phyloP scores from a whole-genome alignment of 2,113 vertebrate genomes.

The Dendrocopos noguchii region DNA sequence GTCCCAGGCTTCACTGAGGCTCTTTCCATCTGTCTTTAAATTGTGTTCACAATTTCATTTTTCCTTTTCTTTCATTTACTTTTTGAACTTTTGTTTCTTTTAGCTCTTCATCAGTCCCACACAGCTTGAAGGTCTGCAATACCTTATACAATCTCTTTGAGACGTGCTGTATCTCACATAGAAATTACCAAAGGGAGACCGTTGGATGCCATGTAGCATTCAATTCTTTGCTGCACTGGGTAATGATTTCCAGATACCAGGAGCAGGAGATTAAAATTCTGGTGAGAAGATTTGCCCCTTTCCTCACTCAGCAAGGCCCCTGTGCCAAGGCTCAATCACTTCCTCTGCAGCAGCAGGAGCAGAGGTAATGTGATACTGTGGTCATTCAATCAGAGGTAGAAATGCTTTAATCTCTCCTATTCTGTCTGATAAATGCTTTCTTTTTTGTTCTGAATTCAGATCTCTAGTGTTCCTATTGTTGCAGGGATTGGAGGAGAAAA shows the following conservation, averaged over 20 bases:
- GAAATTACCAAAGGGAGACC: conserved; percentile 21
- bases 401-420: conserved; percentile 26
- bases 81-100: not conserved
- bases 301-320: conserved; percentile 41
- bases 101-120: not conserved
- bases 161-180: not conserved
- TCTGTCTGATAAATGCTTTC: conserved; percentile 51
- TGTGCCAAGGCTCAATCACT: conserved; percentile 29
- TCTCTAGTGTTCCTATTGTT: conserved; percentile 47
- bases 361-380: not conserved
- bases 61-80: not conserved
- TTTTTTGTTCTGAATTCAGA: conserved; percentile 57
- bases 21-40: conserved; percentile 12
- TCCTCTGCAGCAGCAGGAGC: not conserved
- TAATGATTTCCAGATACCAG: conserved; percentile 15
- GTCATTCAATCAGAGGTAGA: conserved; percentile 36
- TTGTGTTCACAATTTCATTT: not conserved
- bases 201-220: not conserved
- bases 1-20: not conserved
- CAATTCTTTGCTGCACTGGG: not conserved
- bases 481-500: conserved; percentile 17
- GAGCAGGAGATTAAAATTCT: conserved; percentile 52
- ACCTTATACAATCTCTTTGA: conserved; percentile 5
- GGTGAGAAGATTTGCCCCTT: conserved; percentile 49
- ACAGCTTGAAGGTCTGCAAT: not conserved